Base-by-base conservation (phyloP, 2,888 invertebrate genomes). In the Melangyna quadrimaculata region DNA sequence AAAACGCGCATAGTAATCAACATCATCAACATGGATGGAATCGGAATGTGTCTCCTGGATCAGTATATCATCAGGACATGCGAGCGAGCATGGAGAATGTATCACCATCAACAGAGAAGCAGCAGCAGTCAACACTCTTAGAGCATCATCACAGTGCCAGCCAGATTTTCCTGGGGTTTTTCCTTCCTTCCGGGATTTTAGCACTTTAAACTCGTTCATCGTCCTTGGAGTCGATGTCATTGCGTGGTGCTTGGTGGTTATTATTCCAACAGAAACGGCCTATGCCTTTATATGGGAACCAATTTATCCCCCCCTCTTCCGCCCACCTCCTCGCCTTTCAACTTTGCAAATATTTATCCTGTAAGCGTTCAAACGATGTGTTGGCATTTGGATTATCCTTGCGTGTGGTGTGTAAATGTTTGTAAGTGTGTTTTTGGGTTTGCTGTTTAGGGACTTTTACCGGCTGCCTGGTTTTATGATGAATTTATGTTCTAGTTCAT, bases 401-500 rank as follows among this genome's bases (percentile, higher is more conserved):
- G 67, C 67, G 51, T 67, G 32, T 19, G 17, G 37, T 37, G 59
- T 17, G 22, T 37, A n/a, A 19, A 6, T 35, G 35, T 22, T 5
- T 29, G n/a, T 29, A 32, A 35, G 55, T 35, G 9, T 12, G 12
- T n/a, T 5, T 51, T 22, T 35, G 19, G 27, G 24, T 63, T 24
- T 45, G 43, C 71, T 79, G 67, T 72, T 71, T 80, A 71, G 75
- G 80, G 84, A 75, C 75, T 80, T 80, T 57, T 73, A 78, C 72
- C 70, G 70, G 77, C 48, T 77, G 73, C 73, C 51, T 63, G 69
- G 81, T 73, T 81, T 86, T 86, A 86, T 86, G 86, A 86, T 86
- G 86, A 86, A 86, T 86, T 86, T 86, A 86, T 81, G 81, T 78
- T 86, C 73, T 72, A 86, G 86, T 77, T 81, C 73, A 48, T 37